Evolutionary conservation across 1,140 invertebrate genomes (phyloP).

Genomic region (Chironomus tepperi): DNA sequence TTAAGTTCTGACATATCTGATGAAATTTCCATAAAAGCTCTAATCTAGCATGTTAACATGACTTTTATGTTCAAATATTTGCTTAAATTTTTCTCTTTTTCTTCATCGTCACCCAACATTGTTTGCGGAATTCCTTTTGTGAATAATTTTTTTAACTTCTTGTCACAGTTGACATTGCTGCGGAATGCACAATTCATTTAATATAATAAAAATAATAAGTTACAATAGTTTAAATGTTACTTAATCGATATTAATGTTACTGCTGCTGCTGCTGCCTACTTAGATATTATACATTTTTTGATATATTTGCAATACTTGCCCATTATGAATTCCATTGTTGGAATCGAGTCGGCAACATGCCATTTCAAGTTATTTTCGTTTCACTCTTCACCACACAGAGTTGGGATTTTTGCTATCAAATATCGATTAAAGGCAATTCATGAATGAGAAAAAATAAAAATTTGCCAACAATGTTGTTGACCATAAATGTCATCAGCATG

Average conservation of each 20-base stretch:
- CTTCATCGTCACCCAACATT: background rate
- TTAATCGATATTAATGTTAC: background rate
- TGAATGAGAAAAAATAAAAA: background rate
- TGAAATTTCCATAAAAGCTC: too few species aligned
- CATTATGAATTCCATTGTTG: conserved; percentile 10
- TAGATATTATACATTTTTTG: background rate
- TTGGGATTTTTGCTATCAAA: background rate
- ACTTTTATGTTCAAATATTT: too few species aligned
- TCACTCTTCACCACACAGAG: too few species aligned
- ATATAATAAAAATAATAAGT: background rate
- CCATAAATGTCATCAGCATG: too few species aligned
- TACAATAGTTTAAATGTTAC: conserved; percentile 9
- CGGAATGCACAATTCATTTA: background rate
- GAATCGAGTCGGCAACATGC: background rate
- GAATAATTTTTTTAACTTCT: background rate
- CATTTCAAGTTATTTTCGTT: background rate
- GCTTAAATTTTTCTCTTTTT: too few species aligned
- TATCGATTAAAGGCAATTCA: background rate
- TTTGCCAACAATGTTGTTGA: background rate
- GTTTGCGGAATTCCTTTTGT: conserved; percentile 7
- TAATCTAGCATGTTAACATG: too few species aligned
- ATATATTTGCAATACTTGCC: conserved; percentile 18
- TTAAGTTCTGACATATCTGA: too few species aligned
- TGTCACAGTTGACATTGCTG: too few species aligned
- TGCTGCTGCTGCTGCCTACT: background rate